Conservation (phyloP, 2,888 invertebrate genomes). For the Brachyopa scutellaris region DNA sequence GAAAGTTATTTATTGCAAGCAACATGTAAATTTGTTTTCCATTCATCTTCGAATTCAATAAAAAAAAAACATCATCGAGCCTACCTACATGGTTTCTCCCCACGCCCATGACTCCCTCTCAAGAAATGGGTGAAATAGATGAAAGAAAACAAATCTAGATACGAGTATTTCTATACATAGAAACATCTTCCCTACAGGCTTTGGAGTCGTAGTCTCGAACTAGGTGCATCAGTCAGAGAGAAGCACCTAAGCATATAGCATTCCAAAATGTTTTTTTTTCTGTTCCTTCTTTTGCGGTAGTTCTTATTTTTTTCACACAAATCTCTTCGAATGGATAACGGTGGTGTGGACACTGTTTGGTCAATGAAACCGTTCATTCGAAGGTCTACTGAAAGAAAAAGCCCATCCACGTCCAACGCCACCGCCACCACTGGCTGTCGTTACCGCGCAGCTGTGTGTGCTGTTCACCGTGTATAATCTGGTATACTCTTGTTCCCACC, state of each 20-base stretch:
- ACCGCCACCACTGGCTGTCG: too few relatives aligned
- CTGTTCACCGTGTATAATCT: background rate
- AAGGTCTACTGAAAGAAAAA: constrained; percentile 46
- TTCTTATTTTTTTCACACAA: background rate
- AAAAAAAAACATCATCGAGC: background rate
- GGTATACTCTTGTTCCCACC: background rate
- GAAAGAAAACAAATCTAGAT: constrained; percentile 31
- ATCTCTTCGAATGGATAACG: constrained; percentile 38
- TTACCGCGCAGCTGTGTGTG: background rate
- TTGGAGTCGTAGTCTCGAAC: background rate
- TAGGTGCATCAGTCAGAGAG: constrained; percentile 14
- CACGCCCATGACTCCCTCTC: constrained; percentile 32
- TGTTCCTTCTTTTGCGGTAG: background rate
- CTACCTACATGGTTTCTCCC: constrained; percentile 25
- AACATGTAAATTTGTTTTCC: constrained; percentile 24
- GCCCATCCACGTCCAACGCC: background rate
- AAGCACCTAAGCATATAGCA: constrained; percentile 18
- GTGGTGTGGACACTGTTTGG: constrained; percentile 27
- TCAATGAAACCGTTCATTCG: constrained; percentile 45
- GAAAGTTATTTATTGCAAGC: constrained; percentile 35
- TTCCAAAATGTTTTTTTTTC: constrained; percentile 1
- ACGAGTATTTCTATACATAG: background rate
- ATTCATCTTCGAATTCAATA: constrained; percentile 20
- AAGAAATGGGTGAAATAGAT: constrained; percentile 24
- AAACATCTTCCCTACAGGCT: background rate